phyloP scores from a whole-genome alignment of 2,888 invertebrate species.

The Athetis lepigone region DNA sequence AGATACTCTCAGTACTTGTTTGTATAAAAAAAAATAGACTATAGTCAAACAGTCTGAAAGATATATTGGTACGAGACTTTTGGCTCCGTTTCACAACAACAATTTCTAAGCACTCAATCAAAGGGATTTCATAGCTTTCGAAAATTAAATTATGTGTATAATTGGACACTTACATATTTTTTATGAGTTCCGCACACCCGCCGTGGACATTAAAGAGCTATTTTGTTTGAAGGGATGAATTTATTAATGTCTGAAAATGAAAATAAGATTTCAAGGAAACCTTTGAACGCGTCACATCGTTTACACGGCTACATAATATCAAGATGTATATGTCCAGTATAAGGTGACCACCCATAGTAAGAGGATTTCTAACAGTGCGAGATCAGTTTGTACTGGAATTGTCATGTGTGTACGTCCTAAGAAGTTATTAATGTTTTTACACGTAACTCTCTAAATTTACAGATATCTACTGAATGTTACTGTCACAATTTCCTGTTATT shows the following conservation, averaged over 20 bases:
- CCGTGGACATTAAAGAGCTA: constrained; percentile 42
- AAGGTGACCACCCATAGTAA: too few relatives aligned
- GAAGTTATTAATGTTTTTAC: constrained; percentile 46
- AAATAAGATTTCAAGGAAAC: constrained; percentile 57
- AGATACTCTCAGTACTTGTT: too few relatives aligned
- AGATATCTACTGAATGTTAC: constrained; percentile 40
- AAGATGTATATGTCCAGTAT: too few relatives aligned
- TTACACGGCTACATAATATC: too few relatives aligned
- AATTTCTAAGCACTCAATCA: constrained; percentile 40
- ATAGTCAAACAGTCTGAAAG: constrained; percentile 20
- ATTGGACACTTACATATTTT: constrained; percentile 43
- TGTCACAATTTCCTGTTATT: constrained; percentile 58
- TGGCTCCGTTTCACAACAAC: constrained; percentile 43
- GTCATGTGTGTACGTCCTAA: too few relatives aligned
- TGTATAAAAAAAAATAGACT: too few relatives aligned
- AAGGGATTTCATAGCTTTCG: constrained; percentile 29
- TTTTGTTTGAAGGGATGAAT: constrained; percentile 55
- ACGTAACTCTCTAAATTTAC: constrained; percentile 39
- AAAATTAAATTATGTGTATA: constrained; percentile 46
- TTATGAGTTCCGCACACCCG: constrained; percentile 41
- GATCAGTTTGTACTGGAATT: too few relatives aligned
- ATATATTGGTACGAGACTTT: constrained; percentile 39
- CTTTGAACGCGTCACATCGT: constrained; percentile 53
- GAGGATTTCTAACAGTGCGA: too few relatives aligned
- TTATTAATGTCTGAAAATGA: too few relatives aligned